A percentile compares a stretch with the other conserved stretches of the same genome.
Conservation (phyloP, 2,888 invertebrate species). For the Netelia inedita region DNA sequence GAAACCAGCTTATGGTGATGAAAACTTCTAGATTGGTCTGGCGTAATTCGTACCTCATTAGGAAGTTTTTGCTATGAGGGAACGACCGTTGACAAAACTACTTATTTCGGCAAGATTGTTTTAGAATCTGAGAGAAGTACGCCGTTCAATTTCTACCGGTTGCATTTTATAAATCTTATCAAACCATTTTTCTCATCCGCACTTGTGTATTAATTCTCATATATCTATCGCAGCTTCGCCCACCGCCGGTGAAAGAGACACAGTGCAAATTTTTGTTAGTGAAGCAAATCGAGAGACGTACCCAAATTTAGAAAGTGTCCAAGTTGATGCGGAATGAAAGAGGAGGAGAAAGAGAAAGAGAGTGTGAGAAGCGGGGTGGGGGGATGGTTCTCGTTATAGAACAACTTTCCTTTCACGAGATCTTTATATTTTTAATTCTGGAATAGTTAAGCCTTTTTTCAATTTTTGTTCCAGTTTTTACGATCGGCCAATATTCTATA, state of each 20-base stretch:
- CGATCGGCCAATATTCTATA: constrained; percentile 24
- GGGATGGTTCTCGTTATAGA: constrained; percentile 68
- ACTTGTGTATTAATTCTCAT: too few species aligned
- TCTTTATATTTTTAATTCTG: constrained; percentile 31
- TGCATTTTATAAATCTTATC: too few species aligned
- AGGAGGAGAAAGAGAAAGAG: neutral
- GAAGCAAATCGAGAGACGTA: constrained; percentile 73
- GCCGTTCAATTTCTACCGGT: too few species aligned
- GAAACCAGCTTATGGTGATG: too few species aligned
- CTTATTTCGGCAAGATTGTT: too few species aligned
- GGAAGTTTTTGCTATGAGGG: too few species aligned
- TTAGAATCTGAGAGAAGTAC: too few species aligned
- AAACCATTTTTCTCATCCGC: too few species aligned
- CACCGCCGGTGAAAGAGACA: neutral
- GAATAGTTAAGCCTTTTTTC: neutral
- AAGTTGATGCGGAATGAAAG: constrained; percentile 55
- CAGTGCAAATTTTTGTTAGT: constrained; percentile 73
- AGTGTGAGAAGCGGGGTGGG: neutral
- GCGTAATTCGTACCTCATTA: too few species aligned
- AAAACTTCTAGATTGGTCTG: too few species aligned
- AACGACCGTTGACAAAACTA: too few species aligned
- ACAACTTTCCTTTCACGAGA: constrained; percentile 73
- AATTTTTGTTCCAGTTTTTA: neutral
- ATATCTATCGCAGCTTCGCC: constrained; percentile 34
- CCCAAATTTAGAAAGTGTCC: constrained; percentile 82